Evolutionary conservation across 2,113 vertebrate genomes (phyloP).

Genomic region (Salminus brasiliensis): DNA sequence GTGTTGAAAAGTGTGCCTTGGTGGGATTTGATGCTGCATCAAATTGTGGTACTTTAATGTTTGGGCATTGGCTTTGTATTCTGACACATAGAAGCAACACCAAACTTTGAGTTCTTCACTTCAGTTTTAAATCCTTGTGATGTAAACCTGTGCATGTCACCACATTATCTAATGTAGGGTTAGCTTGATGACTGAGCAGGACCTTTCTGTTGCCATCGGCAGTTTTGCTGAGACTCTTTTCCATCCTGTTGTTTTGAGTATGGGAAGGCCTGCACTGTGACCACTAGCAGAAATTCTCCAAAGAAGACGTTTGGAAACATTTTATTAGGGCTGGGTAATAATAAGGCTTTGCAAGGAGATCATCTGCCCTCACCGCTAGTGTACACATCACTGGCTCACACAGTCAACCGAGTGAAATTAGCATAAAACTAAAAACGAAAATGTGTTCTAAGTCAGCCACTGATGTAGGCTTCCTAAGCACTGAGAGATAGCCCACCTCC

Average conservation of each 20-base stretch:
- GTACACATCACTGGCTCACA: neutral
- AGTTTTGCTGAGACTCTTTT: neutral
- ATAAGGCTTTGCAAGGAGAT: neutral
- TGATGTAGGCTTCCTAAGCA: neutral
- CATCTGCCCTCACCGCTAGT: neutral
- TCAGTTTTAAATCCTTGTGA: neutral
- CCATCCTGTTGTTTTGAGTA: neutral
- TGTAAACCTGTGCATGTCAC: neutral
- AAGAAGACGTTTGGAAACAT: neutral
- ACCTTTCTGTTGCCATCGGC: neutral
- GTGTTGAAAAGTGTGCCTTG: neutral
- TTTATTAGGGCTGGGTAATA: neutral
- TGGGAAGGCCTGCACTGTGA: neutral
- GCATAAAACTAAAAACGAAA: slow-evolving; percentile 29
- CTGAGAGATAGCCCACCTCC: neutral
- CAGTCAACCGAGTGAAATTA: neutral
- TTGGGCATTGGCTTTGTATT: neutral
- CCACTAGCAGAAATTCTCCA: neutral
- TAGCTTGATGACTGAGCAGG: neutral
- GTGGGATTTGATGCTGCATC: neutral
- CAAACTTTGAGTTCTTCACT: neutral
- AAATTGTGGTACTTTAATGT: neutral
- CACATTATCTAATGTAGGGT: slow-evolving; percentile 15
- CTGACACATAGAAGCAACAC: neutral
- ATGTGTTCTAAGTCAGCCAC: neutral